Percentiles rank a stretch among this genome's conserved stretches.
phyloP scores from a whole-genome alignment of 2,888 invertebrate genomes.

The Ectropis crepuscularia region DNA sequence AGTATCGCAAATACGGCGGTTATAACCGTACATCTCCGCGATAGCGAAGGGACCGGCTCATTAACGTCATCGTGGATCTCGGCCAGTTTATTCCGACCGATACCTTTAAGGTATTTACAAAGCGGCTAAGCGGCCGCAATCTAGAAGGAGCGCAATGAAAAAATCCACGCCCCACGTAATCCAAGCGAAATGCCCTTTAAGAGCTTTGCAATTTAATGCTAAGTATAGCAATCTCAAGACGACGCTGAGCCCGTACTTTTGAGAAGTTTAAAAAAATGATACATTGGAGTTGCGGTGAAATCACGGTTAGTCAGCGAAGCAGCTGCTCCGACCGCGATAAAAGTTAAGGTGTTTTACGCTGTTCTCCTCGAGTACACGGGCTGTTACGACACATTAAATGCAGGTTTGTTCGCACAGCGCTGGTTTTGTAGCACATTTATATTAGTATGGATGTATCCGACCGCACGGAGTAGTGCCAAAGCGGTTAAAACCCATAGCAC shows the following conservation, averaged over 20 bases:
- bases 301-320: conserved; percentile 68
- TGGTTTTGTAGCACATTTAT: not conserved
- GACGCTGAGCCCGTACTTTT: conserved; percentile 65
- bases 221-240: conserved; percentile 78
- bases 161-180: conserved; percentile 69
- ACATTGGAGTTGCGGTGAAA: conserved; percentile 61
- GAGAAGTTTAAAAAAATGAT: conserved; percentile 80
- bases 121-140: conserved; percentile 72
- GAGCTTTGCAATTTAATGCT: conserved; percentile 80
- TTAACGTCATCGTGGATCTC: conserved; percentile 77
- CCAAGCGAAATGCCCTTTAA: conserved; percentile 74
- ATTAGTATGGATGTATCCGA: conserved; percentile 3
- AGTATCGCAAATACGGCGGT: conserved; percentile 65
- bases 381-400: conserved; percentile 51
- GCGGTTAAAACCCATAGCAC: conserved; percentile 28
- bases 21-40: conserved; percentile 76
- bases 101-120: conserved; percentile 82
- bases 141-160: conserved; percentile 68
- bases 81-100: conserved; percentile 74
- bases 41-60: conserved; percentile 77
- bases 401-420: conserved; percentile 44
- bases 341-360: conserved; percentile 68
- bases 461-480: conserved; percentile 30
- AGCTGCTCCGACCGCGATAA: conserved; percentile 71
- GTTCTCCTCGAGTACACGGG: conserved; percentile 22